phyloP scores from a whole-genome alignment of 2,113 vertebrate genomes.

The Chaenogobius annularis region DNA sequence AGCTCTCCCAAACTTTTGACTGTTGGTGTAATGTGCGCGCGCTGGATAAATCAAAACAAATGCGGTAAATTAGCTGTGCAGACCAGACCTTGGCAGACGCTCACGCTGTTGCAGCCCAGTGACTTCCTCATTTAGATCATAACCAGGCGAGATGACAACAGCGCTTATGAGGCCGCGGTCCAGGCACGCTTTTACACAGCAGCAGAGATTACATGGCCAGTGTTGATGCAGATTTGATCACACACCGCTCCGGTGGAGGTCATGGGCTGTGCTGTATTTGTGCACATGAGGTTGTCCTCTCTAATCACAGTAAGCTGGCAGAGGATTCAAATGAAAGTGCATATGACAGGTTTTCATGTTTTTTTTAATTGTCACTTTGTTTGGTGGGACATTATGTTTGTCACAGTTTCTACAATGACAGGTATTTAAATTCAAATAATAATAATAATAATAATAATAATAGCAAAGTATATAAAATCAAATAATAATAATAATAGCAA shows the following conservation, averaged over 20 bases:
- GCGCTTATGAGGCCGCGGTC: constrained; percentile 34
- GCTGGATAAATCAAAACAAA: constrained; percentile 55
- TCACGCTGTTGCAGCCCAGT: constrained; percentile 53
- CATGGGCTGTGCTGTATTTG: neutral
- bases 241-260: neutral
- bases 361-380: too few species aligned
- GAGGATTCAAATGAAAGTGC: neutral
- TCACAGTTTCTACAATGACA: too few species aligned
- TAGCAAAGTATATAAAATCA: too few species aligned
- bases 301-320: neutral
- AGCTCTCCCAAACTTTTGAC: constrained; percentile 2
- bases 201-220: neutral
- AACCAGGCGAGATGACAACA: constrained; percentile 32
- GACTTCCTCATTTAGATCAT: constrained; percentile 64
- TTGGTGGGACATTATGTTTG: too few species aligned
- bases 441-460: too few species aligned
- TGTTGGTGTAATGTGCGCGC: neutral
- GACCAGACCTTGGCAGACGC: constrained; percentile 41
- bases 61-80: constrained; percentile 54
- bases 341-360: too few species aligned
- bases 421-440: too few species aligned
- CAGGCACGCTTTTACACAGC: constrained; percentile 6
- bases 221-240: neutral
- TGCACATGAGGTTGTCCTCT: neutral
- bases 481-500: too few species aligned